These are phyloP conservation scores for Ptychodera flava DNA, from an alignment of 35 echinoderm and acorn worm genomes.

Conservation along the genomic window DNA sequence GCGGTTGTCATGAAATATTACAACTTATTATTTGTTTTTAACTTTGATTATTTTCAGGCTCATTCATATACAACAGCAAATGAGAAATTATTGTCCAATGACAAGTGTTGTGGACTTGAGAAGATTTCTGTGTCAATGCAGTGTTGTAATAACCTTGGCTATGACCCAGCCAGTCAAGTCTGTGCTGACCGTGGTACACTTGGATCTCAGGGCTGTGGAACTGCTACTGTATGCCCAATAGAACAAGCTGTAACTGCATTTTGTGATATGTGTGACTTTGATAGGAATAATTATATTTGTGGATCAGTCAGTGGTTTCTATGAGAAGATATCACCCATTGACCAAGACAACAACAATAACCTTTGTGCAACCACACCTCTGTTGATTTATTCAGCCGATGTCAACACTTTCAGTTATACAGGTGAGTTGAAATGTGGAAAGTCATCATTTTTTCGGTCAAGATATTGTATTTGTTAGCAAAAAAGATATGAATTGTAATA, in stretches of 20 bases:
- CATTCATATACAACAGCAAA: conserved; percentile 37
- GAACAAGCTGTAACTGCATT: conserved; percentile 60
- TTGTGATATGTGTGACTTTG: conserved; percentile 96
- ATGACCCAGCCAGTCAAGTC: conserved; percentile 69
- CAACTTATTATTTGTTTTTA: no score
- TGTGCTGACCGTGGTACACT: conserved; percentile 80
- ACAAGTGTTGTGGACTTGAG: conserved; percentile 90
- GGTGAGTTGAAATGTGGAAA: no score
- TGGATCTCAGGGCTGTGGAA: conserved; percentile 58
- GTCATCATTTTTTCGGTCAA: no score
- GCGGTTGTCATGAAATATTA: no score
- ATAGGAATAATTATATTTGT: conserved; percentile 57
- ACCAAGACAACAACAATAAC: background rate
- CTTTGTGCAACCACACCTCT: conserved; percentile 61
- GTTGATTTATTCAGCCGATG: conserved; percentile 40
- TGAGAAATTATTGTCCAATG: conserved; percentile 60
- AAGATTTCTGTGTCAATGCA: conserved; percentile 55
- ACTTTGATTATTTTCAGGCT: conserved; percentile 56
- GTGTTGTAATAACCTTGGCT: conserved; percentile 86
- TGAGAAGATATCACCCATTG: conserved; percentile 14
- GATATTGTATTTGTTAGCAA: no score
- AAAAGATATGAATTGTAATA: no score
- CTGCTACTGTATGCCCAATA: conserved; percentile 68
- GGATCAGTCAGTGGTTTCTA: conserved; percentile 38
- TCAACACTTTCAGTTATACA: conserved; percentile 32